Evolutionary conservation across 2,888 invertebrate genomes (phyloP).

Genomic region (Macaria liturata): DNA sequence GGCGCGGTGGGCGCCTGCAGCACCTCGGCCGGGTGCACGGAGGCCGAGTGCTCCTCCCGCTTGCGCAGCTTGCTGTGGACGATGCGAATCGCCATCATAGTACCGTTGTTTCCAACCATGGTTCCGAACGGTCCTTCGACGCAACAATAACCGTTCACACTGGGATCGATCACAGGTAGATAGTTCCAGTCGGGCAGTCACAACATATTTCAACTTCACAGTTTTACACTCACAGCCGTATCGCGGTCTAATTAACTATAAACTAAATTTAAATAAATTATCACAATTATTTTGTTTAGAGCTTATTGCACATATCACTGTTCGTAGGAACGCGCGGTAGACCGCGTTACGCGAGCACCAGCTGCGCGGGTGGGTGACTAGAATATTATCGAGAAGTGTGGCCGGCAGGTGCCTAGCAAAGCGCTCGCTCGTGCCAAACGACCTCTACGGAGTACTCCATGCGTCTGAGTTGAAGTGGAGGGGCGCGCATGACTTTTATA

Average conservation of each 20-base stretch:
- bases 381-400: constrained; percentile 77
- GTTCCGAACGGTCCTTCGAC: constrained; percentile 74
- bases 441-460: constrained; percentile 85
- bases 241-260: constrained; percentile 72
- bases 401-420: constrained; percentile 85
- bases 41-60: constrained; percentile 90
- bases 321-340: constrained; percentile 80
- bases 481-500: constrained; percentile 77
- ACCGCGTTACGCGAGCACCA: constrained; percentile 78
- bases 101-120: constrained; percentile 94
- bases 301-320: constrained; percentile 84
- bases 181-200: constrained; percentile 81
- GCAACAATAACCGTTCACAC: constrained; percentile 77
- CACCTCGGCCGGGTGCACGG: constrained; percentile 87
- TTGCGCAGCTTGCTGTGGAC: constrained; percentile 95
- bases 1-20: constrained; percentile 81
- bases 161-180: constrained; percentile 77
- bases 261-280: constrained; percentile 81
- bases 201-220: constrained; percentile 75
- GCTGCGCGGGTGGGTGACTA: constrained; percentile 81
- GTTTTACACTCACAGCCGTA: constrained; percentile 81
- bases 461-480: constrained; percentile 82
- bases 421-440: constrained; percentile 84
- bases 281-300: constrained; percentile 76
- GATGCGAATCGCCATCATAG: constrained; percentile 94